Evolutionary conservation across 2,888 invertebrate genomes (phyloP).

Genomic region (Agrochola lychnidis): DNA sequence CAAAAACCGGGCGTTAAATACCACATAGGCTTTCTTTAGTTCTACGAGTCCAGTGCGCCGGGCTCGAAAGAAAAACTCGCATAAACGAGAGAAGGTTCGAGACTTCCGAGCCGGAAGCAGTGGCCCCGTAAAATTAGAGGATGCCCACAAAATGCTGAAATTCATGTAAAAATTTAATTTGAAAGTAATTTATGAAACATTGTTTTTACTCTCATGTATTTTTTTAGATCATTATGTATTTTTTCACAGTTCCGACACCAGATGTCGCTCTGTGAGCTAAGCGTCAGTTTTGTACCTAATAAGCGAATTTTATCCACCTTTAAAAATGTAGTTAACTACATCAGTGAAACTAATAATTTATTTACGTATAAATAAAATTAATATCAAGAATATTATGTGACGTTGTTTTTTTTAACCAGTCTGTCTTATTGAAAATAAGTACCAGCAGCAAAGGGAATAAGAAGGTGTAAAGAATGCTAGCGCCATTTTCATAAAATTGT

Average conservation of each 20-base stretch:
- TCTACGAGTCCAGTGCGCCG: too few relatives aligned
- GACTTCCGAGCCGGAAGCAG: background rate
- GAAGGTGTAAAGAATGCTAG: background rate
- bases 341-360: constrained; percentile 71
- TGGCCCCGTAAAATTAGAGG: background rate
- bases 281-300: constrained; percentile 62
- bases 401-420: constrained; percentile 43
- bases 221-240: constrained; percentile 12
- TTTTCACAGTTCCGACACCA: constrained; percentile 30
- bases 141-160: background rate
- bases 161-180: background rate
- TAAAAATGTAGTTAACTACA: constrained; percentile 63
- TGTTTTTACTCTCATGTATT: constrained; percentile 16
- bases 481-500: background rate
- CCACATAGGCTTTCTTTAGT: background rate
- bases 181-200: background rate
- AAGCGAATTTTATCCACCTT: constrained; percentile 64
- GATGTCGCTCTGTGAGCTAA: constrained; percentile 29
- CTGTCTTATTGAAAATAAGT: background rate
- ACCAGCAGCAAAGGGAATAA: background rate
- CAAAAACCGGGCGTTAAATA: background rate
- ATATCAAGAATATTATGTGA: constrained; percentile 61
- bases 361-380: constrained; percentile 70
- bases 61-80: background rate
- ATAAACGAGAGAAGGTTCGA: background rate